phyloP scores from a whole-genome alignment of 1,140 invertebrate genomes.

The Gryllus bimaculatus region DNA sequence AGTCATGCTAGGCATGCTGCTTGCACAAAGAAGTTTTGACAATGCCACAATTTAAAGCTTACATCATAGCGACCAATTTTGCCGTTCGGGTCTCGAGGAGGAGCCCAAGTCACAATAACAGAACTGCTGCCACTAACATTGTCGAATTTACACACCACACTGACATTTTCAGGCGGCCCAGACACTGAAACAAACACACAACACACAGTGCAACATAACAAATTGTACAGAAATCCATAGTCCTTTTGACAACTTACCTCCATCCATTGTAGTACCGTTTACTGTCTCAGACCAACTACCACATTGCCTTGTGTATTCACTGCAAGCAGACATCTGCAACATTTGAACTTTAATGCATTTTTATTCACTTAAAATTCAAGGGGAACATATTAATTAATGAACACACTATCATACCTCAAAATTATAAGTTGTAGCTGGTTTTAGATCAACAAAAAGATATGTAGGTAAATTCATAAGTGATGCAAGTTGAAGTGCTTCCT shows the following conservation, averaged over 20 bases:
- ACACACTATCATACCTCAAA: slow-evolving; percentile 49
- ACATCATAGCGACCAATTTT: slow-evolving; percentile 60
- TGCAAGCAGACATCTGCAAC: slow-evolving; percentile 57
- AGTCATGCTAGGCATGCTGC: not conserved
- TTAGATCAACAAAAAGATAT: slow-evolving; percentile 66
- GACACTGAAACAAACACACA: slow-evolving; percentile 35
- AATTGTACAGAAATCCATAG: not conserved
- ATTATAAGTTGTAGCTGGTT: slow-evolving; percentile 64
- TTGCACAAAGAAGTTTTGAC: not conserved
- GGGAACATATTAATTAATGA: not conserved
- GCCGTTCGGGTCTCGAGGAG: slow-evolving; percentile 61
- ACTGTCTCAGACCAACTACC: slow-evolving; percentile 63
- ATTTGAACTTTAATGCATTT: slow-evolving; percentile 10
- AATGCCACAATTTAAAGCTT: slow-evolving; percentile 26
- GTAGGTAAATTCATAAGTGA: slow-evolving; percentile 43
- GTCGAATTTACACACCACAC: slow-evolving; percentile 53
- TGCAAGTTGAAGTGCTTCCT: slow-evolving; percentile 50
- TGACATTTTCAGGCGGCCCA: slow-evolving; percentile 50
- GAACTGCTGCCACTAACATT: slow-evolving; percentile 52
- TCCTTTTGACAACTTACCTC: slow-evolving; percentile 33
- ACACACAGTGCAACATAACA: not conserved
- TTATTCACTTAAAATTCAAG: not conserved
- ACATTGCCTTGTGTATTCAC: slow-evolving; percentile 61
- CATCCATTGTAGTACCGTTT: slow-evolving; percentile 70
- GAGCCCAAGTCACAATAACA: slow-evolving; percentile 57